Conservation (phyloP, 2,888 invertebrate genomes). For the Balanococcus diminutus region DNA sequence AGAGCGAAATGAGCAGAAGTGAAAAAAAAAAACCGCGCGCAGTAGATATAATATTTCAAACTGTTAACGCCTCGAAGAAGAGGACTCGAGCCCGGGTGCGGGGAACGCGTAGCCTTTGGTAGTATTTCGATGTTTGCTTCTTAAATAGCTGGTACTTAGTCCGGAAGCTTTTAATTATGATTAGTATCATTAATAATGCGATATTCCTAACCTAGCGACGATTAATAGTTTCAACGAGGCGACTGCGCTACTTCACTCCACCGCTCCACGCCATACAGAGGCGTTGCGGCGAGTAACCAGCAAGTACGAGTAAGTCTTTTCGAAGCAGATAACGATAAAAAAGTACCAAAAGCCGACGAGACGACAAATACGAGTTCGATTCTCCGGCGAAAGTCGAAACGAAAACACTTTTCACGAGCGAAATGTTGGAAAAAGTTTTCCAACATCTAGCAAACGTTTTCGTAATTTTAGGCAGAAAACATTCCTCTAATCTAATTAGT, state of each 20-base stretch:
- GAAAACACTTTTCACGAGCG: no score
- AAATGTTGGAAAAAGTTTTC: no score
- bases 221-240: not conserved
- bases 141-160: slow-evolving; percentile 3
- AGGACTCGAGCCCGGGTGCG: not conserved
- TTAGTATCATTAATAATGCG: not conserved
- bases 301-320: no score
- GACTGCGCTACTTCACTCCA: not conserved
- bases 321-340: no score
- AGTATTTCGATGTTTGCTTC: not conserved
- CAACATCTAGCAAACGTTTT: no score
- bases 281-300: no score
- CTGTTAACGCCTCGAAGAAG: not conserved
- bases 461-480: no score
- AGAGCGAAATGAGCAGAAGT: not conserved
- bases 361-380: no score
- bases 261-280: no score
- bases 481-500: no score
- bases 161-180: slow-evolving; percentile 6
- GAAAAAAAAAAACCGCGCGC: not conserved
- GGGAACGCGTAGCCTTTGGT: not conserved
- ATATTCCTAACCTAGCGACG: not conserved
- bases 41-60: not conserved
- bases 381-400: no score
- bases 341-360: no score